Evolutionary conservation across 2,113 vertebrate genomes (phyloP), one percentile per base, ranked within the genome.

Genomic region (Epinephelus fuscoguttatus): DNA sequence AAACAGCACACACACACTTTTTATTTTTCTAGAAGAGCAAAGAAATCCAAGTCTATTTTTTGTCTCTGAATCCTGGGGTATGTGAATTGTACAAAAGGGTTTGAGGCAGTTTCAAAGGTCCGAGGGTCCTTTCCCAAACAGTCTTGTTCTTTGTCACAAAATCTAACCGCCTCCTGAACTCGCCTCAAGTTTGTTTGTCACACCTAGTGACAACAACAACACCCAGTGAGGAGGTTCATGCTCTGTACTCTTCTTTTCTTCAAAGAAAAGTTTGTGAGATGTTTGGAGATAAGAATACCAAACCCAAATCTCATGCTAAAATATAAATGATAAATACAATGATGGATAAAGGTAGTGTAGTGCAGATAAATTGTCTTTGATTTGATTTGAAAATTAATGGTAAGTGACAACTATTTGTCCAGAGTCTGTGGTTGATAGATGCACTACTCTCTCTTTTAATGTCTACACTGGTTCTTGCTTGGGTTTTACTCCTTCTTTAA

Each of bases 51-150:
- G 59, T 77, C 0, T 59, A 2, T 75, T 47, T 21, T 12, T 63
- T 70, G 52, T 64, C 14, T 69, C 7, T 52, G 56, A 33, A 49
- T 67, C 61, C 81, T 3, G 61, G 49, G 75, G 50, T 49, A 67
- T 77, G 15, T 6, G 33, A 33, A 62, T 61, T 23, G 14, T 23
- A 70, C 18, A 23, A 53, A 42, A 37, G 30, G 23, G 50, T 64
- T 40, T 23, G 30, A 53, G 70, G 71, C 27, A 2, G 0, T 55
- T 59, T 73, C 15, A 60, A 23, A 74, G 21, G 75, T 72, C 59
- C 18, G 4, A n/a, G n/a, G 76, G 75, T 70, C 10, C 13, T 61
- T 70, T 70, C 75, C 60, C 13, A 25, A 60, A 40, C 50, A 3
- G 49, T 33, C 56, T 10, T 3, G 4, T 53, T 77, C 75, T 62